Evolutionary conservation across 1,140 invertebrate genomes (phyloP).

Genomic region (Drosophila parvula): DNA sequence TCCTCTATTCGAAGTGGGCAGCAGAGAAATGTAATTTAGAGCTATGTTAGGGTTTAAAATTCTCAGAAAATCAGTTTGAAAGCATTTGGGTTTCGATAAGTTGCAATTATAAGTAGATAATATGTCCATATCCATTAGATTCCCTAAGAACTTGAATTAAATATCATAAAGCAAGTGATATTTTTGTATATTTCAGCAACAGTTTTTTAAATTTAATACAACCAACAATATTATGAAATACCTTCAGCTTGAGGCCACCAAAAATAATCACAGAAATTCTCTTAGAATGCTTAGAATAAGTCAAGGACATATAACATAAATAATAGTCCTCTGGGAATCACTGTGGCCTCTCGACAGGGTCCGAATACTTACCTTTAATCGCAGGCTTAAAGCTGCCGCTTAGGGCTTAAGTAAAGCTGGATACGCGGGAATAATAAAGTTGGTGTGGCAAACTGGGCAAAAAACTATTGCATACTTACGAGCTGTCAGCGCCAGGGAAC

Average conservation of each 20-base stretch:
- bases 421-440: conserved; percentile 11
- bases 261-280: not conserved
- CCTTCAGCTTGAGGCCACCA: not conserved
- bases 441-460: not conserved
- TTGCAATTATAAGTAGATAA: no score
- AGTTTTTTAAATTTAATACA: not conserved
- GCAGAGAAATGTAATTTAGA: not conserved
- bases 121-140: no score
- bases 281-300: not conserved
- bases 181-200: not conserved
- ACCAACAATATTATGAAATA: not conserved
- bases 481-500: conserved; percentile 9
- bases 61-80: not conserved
- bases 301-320: not conserved
- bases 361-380: not conserved
- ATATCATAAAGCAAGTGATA: no score
- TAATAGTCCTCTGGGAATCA: not conserved
- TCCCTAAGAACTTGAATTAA: no score
- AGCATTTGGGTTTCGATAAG: not conserved
- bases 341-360: not conserved
- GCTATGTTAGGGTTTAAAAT: not conserved
- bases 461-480: conserved; percentile 43
- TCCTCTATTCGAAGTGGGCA: not conserved
- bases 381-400: not conserved
- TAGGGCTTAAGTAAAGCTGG: conserved; percentile 4